Evolutionary conservation across 2,113 vertebrate genomes (phyloP), one percentile per base, ranked within the genome.

Genomic region (Alethe diademata): DNA sequence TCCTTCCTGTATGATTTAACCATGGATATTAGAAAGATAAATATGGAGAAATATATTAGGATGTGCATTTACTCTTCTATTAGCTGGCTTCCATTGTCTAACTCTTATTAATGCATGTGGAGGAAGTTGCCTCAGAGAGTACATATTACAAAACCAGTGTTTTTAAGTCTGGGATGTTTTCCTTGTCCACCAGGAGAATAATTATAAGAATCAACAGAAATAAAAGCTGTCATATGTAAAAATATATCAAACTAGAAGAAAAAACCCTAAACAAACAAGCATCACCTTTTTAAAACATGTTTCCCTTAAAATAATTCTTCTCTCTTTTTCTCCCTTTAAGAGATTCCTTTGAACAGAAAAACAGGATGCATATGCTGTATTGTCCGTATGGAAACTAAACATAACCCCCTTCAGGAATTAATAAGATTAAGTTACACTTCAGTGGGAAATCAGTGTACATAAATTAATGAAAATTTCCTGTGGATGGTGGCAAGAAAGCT

Each of bases 391-490:
- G 76, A 97, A 97, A 84, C 80, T 64, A 91, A 95, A 94, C 83
- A 74, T 72, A 94, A 76, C 64, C 18, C n/a, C 33, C 94, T 83
- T 88, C 64, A 90, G 87, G 65, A 95, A 87, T 86, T 95, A 95
- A 96, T 94, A 90, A 93, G 78, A 91, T 86, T 80, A 92, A 95
- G 95, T 91, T 96, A 92, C 92, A 95, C 87, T 90, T 96, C 88
- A 95, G 70, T 87, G 71, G 70, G 75, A 94, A 95, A 93, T 90
- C 74, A 83, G 72, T 60, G 81, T 93, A 88, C 80, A 83, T 95
- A 92, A 92, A 86, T 93, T 94, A 96, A 95, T 95, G 89, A 95
- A 91, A 76, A 91, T 92, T 92, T 94, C 75, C 78, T 79, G 53
- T 71, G 42, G 90, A 72, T 89, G 74, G 43, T 93, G 47, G 72